A percentile compares a stretch with the other conserved stretches of the same genome.
Evolutionary conservation across 2,888 invertebrate species (phyloP).

Genomic region (Resseliella maxima): DNA sequence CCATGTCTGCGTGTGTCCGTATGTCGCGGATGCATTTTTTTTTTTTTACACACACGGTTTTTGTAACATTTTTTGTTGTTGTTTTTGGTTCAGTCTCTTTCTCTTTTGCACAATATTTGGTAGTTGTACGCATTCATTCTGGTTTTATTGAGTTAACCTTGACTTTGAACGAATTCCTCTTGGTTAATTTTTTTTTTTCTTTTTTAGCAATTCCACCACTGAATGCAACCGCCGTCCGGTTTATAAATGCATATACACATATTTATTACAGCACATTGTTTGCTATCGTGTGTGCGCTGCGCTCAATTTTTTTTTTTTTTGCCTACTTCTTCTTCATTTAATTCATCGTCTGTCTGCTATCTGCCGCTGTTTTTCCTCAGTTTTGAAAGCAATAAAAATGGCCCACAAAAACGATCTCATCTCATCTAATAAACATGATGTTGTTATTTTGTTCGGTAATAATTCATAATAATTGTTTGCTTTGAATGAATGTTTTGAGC

Average conservation of each 20-base stretch:
- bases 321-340: neutral
- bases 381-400: neutral
- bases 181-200: conserved; percentile 1
- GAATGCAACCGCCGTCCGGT: conserved; percentile 38
- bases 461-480: neutral
- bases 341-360: neutral
- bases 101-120: neutral
- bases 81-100: neutral
- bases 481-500: neutral
- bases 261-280: conserved; percentile 15
- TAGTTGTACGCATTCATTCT: conserved; percentile 44
- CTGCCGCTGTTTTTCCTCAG: neutral
- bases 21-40: conserved; percentile 38
- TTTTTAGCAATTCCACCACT: conserved; percentile 22
- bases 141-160: conserved; percentile 48
- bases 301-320: neutral
- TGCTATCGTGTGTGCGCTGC: no score
- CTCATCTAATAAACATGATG: no score
- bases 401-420: neutral
- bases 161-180: conserved; percentile 51
- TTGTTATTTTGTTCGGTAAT: no score
- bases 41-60: neutral
- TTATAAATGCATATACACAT: neutral
- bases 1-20: conserved; percentile 26
- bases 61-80: neutral